A percentile compares a stretch with the other conserved stretches of the same genome.
These are phyloP conservation scores for Caenorhabditis latens DNA, from an alignment of 1,140 invertebrate genomes.

Conservation along the genomic window DNA sequence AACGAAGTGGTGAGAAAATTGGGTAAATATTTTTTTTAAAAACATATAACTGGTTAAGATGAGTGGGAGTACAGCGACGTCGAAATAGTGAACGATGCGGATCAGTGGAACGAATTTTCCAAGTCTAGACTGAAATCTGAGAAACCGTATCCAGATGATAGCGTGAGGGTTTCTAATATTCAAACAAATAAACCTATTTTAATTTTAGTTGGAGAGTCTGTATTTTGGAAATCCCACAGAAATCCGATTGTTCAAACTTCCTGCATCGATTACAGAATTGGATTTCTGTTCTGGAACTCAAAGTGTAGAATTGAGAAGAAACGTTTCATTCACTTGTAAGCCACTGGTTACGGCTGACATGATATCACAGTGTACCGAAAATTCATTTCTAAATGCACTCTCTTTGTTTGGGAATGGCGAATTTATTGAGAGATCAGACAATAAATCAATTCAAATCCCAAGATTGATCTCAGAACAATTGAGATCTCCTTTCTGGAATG, in stretches of 20 bases:
- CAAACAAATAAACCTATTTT: no score
- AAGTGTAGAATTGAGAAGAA: neutral
- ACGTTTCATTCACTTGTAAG: constrained; percentile 4
- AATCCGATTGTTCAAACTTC: neutral
- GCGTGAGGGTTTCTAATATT: neutral
- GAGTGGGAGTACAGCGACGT: neutral
- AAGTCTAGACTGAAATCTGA: neutral
- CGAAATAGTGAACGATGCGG: neutral
- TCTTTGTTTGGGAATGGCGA: constrained; percentile 17
- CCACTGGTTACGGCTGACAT: neutral
- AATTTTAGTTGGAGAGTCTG: neutral
- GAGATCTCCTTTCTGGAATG: constrained; percentile 5
- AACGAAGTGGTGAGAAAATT: neutral
- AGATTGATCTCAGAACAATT: neutral
- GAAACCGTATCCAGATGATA: neutral
- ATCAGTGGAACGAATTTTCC: constrained; percentile 8
- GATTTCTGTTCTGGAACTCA: constrained; percentile 41
- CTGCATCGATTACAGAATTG: neutral
- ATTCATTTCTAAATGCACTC: neutral
- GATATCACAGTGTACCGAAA: neutral
- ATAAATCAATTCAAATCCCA: neutral
- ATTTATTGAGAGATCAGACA: neutral
- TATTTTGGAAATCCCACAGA: neutral
- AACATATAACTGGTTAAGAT: no score
- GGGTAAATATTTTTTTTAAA: no score